These are phyloP conservation scores for Microcebus lehilahytsara DNA, from an alignment of 2,113 vertebrate species.

Conservation along the genomic window DNA sequence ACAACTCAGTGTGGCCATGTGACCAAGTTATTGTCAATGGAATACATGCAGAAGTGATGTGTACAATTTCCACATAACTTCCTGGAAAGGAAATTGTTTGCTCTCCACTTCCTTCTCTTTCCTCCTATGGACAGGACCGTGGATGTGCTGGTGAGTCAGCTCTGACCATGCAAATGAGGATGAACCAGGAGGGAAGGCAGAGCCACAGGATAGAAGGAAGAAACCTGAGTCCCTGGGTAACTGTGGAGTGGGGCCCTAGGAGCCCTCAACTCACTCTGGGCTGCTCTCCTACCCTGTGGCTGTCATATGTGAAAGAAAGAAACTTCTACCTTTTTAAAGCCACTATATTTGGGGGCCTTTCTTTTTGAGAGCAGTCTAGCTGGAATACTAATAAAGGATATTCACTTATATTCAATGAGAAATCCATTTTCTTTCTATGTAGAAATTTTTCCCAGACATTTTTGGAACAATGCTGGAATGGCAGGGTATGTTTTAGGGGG, in stretches of 20 bases:
- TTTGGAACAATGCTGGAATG: background rate
- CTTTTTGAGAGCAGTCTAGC: background rate
- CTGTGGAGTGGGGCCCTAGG: background rate
- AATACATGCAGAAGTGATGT: background rate
- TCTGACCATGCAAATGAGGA: background rate
- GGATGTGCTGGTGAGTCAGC: background rate
- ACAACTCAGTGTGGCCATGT: background rate
- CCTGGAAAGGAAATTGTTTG: background rate
- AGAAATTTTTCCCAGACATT: background rate
- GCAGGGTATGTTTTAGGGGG: background rate
- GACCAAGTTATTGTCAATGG: background rate
- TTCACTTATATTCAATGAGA: constrained; percentile 9
- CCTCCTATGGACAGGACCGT: background rate
- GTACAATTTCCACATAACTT: background rate
- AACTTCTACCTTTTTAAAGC: background rate
- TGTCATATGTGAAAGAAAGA: background rate
- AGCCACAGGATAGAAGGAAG: background rate
- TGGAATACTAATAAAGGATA: background rate
- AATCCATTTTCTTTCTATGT: constrained; percentile 2
- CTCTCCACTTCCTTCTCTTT: background rate
- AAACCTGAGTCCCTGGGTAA: background rate
- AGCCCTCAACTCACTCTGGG: background rate
- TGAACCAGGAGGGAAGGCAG: background rate
- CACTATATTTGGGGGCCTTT: background rate
- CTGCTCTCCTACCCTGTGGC: background rate